Conservation (phyloP, 1,140 invertebrate species). For the Cotesia glomerata region DNA sequence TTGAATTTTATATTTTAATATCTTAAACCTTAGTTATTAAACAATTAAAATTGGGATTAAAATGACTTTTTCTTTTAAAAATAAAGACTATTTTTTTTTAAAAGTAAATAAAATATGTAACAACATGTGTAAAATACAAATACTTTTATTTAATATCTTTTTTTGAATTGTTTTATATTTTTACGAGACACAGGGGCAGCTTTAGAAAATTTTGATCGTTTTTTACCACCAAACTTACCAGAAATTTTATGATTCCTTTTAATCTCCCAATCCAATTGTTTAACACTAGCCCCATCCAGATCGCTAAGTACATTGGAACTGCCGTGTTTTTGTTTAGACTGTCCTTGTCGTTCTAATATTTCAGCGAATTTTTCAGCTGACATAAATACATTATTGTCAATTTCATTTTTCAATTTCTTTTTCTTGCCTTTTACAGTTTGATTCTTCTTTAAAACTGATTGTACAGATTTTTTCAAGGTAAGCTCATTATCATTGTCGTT, state of each 20-base stretch:
- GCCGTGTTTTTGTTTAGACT: constrained; percentile 67
- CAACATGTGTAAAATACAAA: no score
- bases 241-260: constrained; percentile 57
- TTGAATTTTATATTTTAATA: no score
- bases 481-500: constrained; percentile 16
- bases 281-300: constrained; percentile 70
- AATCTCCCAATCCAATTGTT: constrained; percentile 74
- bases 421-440: constrained; percentile 7
- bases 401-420: constrained; percentile 22
- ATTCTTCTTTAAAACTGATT: constrained; percentile 23
- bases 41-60: no score
- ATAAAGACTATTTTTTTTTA: not conserved
- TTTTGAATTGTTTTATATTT: constrained; percentile 41
- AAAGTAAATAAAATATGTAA: no score
- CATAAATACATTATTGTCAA: constrained; percentile 65
- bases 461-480: constrained; percentile 9
- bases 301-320: constrained; percentile 69
- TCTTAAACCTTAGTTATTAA: no score
- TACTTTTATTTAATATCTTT: constrained; percentile 18
- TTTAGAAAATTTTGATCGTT: constrained; percentile 26
- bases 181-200: not conserved
- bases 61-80: no score
- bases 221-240: constrained; percentile 34
- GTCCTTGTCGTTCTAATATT: constrained; percentile 72
- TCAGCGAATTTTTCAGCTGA: constrained; percentile 78